phyloP scores from a whole-genome alignment of 1,140 invertebrate genomes.

The Teleogryllus occipitalis region DNA sequence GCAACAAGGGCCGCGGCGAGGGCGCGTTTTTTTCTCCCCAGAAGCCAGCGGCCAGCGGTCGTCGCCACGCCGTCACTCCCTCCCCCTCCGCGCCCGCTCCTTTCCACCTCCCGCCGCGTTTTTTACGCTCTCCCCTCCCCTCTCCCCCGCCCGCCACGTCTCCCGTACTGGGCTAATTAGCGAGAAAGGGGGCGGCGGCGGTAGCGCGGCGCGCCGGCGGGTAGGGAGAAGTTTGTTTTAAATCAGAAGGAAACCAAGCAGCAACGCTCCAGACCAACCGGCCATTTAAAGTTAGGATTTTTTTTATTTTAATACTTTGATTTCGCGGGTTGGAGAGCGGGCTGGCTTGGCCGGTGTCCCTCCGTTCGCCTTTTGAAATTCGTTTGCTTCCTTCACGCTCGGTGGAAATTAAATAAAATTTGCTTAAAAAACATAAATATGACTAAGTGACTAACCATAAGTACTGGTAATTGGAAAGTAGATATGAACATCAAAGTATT shows the following conservation, averaged over 20 bases:
- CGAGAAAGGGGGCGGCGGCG: background rate
- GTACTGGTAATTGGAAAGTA: background rate
- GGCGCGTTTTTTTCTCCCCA: background rate
- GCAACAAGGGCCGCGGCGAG: background rate
- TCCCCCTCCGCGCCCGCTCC: too few relatives aligned
- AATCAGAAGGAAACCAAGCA: slow-evolving; percentile 4
- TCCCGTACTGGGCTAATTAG: background rate
- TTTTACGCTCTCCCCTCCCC: background rate
- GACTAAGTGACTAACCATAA: background rate
- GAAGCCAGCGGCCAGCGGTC: background rate
- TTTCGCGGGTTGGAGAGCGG: background rate
- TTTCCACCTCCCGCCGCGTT: background rate
- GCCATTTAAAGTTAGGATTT: background rate
- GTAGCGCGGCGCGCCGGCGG: background rate
- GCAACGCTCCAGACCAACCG: background rate
- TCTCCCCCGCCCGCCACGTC: background rate
- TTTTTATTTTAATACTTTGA: background rate
- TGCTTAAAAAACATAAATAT: background rate
- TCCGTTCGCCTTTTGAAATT: background rate
- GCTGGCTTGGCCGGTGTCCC: background rate
- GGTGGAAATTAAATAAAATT: background rate
- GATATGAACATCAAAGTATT: background rate
- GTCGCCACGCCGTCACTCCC: background rate
- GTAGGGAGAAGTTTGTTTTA: background rate
- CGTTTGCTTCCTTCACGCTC: background rate